Evolutionary conservation across 1,140 invertebrate species (phyloP), one percentile per base, ranked within the genome.

Genomic region (Drosophila gunungcola): DNA sequence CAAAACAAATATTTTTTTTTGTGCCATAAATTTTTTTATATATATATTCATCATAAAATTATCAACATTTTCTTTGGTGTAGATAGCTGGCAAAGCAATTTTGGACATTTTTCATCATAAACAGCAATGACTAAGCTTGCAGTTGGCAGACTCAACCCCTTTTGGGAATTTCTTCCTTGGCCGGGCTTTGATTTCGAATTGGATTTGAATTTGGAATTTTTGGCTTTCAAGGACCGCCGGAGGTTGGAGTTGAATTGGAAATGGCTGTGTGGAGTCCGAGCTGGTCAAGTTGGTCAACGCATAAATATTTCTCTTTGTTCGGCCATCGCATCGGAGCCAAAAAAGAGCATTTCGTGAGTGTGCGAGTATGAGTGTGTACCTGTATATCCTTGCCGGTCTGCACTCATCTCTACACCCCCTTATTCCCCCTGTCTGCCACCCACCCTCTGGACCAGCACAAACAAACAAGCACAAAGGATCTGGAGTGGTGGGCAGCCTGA

Each of bases 81-180:
- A 58, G 16, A 45, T 67, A 68, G 61, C 54, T 63, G 67, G 58
- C 46, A 78, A 78, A 78, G 74, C 78, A 88, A 80, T 84, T 83
- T 88, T 88, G 73, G 80, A 80, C 84, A 88, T 88, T 89, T 88
- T 88, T 89, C 84, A 88, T 88, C 84, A 88, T 88, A 89, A 88
- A 77, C 55, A 67, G 72, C 70, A 76, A 41, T 52, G 55, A 62
- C 42, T 72, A 53, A 58, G 76, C 67, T 72, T 60, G 73, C 56
- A 57, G 46, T 45, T 11, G 43, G 42, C 34, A 3, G 32, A 32
- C 49, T 32, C 68, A 67, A 68, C 52, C 57, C 51, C 73, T 68
- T 54, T 45, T 54, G 63, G 42, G 55, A 57, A 41, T 55, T 43
- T 61, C 55, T 51, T 63, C 65, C 51, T 70, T 70, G 64, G 61